Evolutionary conservation across 2,888 invertebrate genomes (phyloP).

Genomic region (Hyalella azteca): DNA sequence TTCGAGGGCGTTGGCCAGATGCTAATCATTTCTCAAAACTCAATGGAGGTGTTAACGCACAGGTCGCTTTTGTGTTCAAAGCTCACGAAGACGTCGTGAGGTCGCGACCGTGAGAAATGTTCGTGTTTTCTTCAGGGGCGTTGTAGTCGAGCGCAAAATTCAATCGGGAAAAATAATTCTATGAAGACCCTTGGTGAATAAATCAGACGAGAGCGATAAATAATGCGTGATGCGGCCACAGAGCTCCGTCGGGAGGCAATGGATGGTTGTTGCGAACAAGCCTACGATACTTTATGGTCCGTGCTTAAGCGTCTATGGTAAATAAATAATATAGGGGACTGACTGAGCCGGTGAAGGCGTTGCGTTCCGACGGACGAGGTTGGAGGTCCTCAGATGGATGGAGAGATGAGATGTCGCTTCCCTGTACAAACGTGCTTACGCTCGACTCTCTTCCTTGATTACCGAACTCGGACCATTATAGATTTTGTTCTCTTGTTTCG

Average conservation of each 20-base stretch:
- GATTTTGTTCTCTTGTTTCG: no score
- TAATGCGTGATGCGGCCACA: constrained; percentile 27
- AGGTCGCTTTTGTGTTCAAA: neutral
- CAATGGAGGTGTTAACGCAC: neutral
- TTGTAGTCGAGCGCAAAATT: neutral
- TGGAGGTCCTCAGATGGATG: constrained; percentile 30
- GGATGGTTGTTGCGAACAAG: constrained; percentile 23
- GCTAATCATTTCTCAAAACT: no score
- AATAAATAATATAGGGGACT: constrained; percentile 27
- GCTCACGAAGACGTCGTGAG: neutral
- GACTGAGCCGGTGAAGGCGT: neutral
- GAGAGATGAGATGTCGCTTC: constrained; percentile 16
- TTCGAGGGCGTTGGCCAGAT: no score
- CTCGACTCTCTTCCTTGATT: no score
- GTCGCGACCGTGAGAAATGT: neutral
- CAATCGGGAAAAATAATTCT: constrained; percentile 35
- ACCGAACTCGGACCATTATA: no score
- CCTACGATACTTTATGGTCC: constrained; percentile 23
- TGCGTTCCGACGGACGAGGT: constrained; percentile 28
- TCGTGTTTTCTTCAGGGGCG: neutral
- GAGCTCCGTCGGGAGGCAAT: constrained; percentile 22
- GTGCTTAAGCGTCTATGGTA: constrained; percentile 34
- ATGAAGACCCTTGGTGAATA: constrained; percentile 24
- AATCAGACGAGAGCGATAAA: constrained; percentile 25
- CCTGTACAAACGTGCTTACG: no score